Evolutionary conservation across 2,113 vertebrate genomes (phyloP), one percentile per base, ranked within the genome.

Genomic region (Laterallus jamaicensis): DNA sequence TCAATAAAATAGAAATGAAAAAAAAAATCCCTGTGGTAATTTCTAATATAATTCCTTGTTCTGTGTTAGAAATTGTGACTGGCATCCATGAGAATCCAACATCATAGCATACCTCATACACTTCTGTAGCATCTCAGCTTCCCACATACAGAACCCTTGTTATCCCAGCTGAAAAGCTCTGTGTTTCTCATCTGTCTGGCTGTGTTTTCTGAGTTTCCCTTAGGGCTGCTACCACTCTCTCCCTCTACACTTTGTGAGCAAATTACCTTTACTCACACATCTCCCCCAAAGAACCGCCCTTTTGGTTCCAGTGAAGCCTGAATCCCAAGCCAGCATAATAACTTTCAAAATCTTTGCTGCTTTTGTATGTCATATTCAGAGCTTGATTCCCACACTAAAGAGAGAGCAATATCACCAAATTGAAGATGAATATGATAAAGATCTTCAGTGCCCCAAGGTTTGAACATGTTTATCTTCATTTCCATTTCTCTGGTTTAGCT

Each of bases 261-360:
- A 90, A 80, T 83, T 92, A 59, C 32, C 88, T 88, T 73, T 40
- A 88, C 37, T 87, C 24, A 12, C 32, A 58, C 31, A 5, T 62
- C 66, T 66, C 3, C 73, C 26, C 79, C 0, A 0, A 92, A 88
- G 44, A 77, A 66, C 55, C 90, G 32, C 50, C n/a, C 40, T 82
- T 88, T 90, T 6, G 5, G 16, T 89, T 95, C 69, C 62, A 82
- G 5, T 79, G 69, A 64, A 82, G 70, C 66, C 77, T 92, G 73
- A 92, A 84, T 86, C 83, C 69, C 60, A 71, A 42, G 49, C n/a
- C 40, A 29, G 15, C 47, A 26, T 37, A 76, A 84, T 77, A 49
- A 89, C 89, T 66, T 92, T 93, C n/a, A 89, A 84, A 91, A 89
- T 68, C 60, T 91, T 92, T 95, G 42, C 70, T 31, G 31, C 73